Evolutionary conservation across 2,113 vertebrate genomes (phyloP).

Genomic region (Chionomys nivalis): DNA sequence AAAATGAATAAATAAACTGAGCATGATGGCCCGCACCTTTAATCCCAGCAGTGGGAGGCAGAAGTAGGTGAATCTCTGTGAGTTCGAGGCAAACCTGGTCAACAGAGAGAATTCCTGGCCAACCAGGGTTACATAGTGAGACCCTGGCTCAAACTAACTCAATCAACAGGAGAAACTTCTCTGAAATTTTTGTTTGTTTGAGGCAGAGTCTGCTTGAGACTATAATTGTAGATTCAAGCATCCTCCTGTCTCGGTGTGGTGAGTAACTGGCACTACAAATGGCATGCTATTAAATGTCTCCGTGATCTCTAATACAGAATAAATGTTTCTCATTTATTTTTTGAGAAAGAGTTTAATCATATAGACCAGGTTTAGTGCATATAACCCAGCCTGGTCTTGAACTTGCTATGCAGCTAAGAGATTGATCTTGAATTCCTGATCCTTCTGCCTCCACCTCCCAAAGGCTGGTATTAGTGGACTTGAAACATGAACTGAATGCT

Average conservation of each 20-base stretch:
- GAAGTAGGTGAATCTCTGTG: not conserved
- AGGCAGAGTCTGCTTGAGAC: not conserved
- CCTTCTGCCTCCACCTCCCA: not conserved
- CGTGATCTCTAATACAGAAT: no score
- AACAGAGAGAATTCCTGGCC: not conserved
- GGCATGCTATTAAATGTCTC: not conserved
- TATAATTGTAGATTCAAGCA: not conserved
- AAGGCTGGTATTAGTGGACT: not conserved
- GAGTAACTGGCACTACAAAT: not conserved
- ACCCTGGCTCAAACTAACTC: not conserved
- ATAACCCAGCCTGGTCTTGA: not conserved
- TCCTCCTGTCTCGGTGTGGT: not conserved
- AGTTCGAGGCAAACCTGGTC: not conserved
- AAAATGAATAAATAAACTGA: not conserved
- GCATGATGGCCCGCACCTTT: not conserved
- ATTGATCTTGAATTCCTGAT: not conserved
- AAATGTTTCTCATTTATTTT: not conserved
- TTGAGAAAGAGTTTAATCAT: not conserved
- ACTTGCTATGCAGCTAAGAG: not conserved
- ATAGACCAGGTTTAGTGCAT: not conserved
- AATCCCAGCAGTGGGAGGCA: not conserved
- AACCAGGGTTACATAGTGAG: not conserved
- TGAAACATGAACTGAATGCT: not conserved
- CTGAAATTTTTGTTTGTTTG: not conserved
- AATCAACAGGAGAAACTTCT: not conserved